Conservation (phyloP, 2,888 invertebrate species). For the Pollenia amentaria region DNA sequence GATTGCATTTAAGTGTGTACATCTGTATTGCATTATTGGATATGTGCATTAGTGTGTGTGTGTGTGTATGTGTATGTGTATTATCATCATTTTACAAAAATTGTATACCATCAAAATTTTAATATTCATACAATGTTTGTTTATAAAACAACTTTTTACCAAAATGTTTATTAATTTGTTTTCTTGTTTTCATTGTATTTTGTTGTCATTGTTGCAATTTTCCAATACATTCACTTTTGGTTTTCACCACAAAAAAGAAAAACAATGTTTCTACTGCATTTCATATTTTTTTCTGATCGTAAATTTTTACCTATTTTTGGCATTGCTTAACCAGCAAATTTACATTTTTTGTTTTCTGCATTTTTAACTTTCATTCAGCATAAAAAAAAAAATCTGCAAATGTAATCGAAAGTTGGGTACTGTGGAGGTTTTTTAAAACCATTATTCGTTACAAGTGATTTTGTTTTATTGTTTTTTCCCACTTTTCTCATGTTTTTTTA, state of each 20-base stretch:
- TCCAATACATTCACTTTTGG: slow-evolving; percentile 55
- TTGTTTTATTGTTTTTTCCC: slow-evolving; percentile 49
- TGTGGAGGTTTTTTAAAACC: slow-evolving; percentile 15
- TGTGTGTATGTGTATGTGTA: too few species aligned
- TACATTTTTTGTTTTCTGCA: slow-evolving; percentile 26
- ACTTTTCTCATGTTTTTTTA: slow-evolving; percentile 26
- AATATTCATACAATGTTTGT: neutral
- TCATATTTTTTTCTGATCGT: slow-evolving; percentile 34
- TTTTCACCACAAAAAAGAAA: slow-evolving; percentile 1
- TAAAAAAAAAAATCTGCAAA: slow-evolving; percentile 33
- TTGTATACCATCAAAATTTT: slow-evolving; percentile 13
- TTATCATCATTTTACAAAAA: too few species aligned
- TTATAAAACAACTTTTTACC: neutral
- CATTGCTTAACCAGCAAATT: slow-evolving; percentile 64
- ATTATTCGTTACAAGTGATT: slow-evolving; percentile 43
- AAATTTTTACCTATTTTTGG: slow-evolving; percentile 55
- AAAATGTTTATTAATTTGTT: slow-evolving; percentile 32
- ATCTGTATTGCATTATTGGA: too few species aligned
- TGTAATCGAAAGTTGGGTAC: slow-evolving; percentile 59
- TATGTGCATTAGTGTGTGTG: too few species aligned
- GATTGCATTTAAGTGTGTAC: too few species aligned
- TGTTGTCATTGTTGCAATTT: slow-evolving; percentile 53
- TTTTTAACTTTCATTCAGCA: slow-evolving; percentile 46
- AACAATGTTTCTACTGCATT: slow-evolving; percentile 16
- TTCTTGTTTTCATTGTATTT: neutral